Evolutionary conservation across 2,113 vertebrate genomes (phyloP), one percentile per base, ranked within the genome.

Genomic region (Archocentrus centrarchus): DNA sequence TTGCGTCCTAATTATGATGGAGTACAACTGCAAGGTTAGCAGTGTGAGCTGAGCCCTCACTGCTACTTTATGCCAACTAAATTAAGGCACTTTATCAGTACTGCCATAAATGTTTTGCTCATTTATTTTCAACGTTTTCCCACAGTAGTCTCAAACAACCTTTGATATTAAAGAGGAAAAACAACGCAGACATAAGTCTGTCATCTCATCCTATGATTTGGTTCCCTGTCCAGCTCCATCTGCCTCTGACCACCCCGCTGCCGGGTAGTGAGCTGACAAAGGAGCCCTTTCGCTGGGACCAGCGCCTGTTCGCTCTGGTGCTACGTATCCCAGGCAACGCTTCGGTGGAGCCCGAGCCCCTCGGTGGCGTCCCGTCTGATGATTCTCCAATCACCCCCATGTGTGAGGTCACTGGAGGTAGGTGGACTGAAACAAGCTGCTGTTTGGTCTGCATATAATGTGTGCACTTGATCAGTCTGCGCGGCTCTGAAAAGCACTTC

Each of bases 261-360:
- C 98, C 98, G 64, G 98, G 98, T 58, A 98, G 97, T 76, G 98
- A 98, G 91, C 90, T 98, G 94, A 98, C 98, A 82, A 98, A 98
- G 93, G 98, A 98, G 83, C 98, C 98, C 14, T 98, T 98, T 93
- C 97, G 98, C 24, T 98, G 98, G 98, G 98, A 98, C 94, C 97
- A 98, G 93, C 97, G 97, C 63, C 95, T 98, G 32, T 98, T 98
- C 91, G 96, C 97, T 73, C 94, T 98, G 88, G 98, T 98, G 85
- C 93, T 98, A 20, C 96, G 97, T 18, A 96, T 98, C 90, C 94
- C 97, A 2, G 98, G 98, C 27, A 96, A 96, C 32, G 91, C 96
- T 30, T 95, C 97, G 0, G 96, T 96, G 3, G 98, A 98, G 78
- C 95, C 96, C 0, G 98, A 98, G 24, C 97, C 97, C 77, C 84